phyloP scores from a whole-genome alignment of 2,113 vertebrate genomes.

The Aegithalos caudatus region DNA sequence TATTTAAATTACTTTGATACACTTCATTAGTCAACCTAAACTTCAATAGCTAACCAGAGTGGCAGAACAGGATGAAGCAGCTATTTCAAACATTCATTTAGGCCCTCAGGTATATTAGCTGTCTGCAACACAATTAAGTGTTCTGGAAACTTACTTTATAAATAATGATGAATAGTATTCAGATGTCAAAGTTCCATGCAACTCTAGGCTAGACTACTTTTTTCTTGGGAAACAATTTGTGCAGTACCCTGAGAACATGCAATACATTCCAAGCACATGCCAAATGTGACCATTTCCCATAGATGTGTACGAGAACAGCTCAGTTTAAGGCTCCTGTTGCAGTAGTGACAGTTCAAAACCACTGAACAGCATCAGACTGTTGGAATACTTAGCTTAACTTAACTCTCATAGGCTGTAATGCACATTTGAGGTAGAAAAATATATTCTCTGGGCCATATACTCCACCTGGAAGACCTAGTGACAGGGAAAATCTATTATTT shows the following conservation, averaged over 20 bases:
- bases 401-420: background rate
- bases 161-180: background rate
- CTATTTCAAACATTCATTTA: background rate
- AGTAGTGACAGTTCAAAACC: background rate
- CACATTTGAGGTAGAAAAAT: background rate
- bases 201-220: background rate
- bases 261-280: background rate
- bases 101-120: background rate
- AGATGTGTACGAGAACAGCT: background rate
- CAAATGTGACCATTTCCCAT: background rate
- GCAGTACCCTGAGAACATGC: background rate
- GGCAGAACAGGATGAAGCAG: conserved; percentile 40
- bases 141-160: conserved; percentile 29
- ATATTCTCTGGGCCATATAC: background rate
- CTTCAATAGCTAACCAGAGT: background rate
- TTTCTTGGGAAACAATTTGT: background rate
- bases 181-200: background rate
- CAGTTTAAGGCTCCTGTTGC: background rate
- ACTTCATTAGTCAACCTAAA: conserved; percentile 25
- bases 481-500: background rate
- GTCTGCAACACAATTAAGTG: conserved; percentile 12
- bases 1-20: conserved; percentile 35
- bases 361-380: background rate
- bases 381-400: background rate
- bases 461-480: background rate